These are phyloP conservation scores for Carassius carassius DNA, from an alignment of 2,113 vertebrate genomes.

Conservation along the genomic window DNA sequence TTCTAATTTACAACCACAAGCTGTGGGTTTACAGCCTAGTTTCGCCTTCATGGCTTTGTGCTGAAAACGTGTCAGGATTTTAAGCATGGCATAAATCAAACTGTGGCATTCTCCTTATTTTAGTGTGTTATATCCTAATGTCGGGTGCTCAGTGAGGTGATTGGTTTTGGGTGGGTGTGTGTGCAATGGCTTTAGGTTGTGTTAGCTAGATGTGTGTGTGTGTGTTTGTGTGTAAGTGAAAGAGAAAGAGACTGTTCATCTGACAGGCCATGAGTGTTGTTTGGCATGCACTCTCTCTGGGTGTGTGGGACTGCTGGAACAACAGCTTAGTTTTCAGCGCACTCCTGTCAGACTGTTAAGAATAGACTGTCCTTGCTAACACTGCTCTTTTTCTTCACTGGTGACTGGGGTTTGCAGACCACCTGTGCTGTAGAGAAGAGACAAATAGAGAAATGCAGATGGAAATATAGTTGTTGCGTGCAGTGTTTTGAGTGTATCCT, in stretches of 20 bases:
- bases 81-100: constrained; percentile 26
- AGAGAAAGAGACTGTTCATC: constrained; percentile 24
- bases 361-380: constrained; percentile 46
- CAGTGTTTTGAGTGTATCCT: neutral
- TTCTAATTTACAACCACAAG: constrained; percentile 53
- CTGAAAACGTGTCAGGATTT: constrained; percentile 47
- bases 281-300: constrained; percentile 29
- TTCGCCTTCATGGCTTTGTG: constrained; percentile 45
- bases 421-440: constrained; percentile 15
- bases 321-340: constrained; percentile 46
- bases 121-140: constrained; percentile 1
- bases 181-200: neutral
- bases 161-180: neutral
- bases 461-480: neutral
- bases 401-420: constrained; percentile 21
- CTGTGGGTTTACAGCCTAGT: constrained; percentile 45
- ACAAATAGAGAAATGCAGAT: neutral
- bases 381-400: neutral
- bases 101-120: constrained; percentile 15
- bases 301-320: constrained; percentile 30
- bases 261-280: constrained; percentile 43
- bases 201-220: neutral
- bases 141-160: constrained; percentile 14
- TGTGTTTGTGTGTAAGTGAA: neutral
- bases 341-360: constrained; percentile 43